phyloP scores from a whole-genome alignment of 1,140 invertebrate genomes.

The Brachionus koreanus region DNA sequence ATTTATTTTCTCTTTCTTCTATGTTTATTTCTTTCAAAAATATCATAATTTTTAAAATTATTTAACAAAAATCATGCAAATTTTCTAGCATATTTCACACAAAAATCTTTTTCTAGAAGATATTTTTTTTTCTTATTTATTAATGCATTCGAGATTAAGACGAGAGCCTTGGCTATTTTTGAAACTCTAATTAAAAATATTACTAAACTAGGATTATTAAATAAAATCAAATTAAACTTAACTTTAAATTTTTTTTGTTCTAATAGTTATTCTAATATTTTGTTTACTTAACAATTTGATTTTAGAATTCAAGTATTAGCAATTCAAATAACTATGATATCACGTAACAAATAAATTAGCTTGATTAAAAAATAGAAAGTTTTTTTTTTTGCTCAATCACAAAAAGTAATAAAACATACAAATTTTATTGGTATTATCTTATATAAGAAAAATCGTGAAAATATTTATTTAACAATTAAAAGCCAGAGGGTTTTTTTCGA shows the following conservation, averaged over 20 bases:
- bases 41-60: background rate
- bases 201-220: background rate
- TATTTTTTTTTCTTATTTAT: background rate
- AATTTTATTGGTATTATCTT: too few species aligned
- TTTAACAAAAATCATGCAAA: slow-evolving; percentile 1
- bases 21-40: background rate
- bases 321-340: background rate
- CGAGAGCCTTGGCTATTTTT: too few species aligned
- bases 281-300: background rate
- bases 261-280: background rate
- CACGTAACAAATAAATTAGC: background rate
- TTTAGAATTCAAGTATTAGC: background rate
- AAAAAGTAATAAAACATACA: background rate
- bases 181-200: too few species aligned
- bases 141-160: too few species aligned
- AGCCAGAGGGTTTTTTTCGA: too few species aligned
- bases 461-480: too few species aligned
- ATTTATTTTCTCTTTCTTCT: background rate
- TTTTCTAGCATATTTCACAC: background rate
- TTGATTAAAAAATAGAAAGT: too few species aligned
- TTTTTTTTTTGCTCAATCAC: background rate
- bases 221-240: background rate
- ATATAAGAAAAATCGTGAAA: too few species aligned
- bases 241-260: background rate
- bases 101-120: background rate